Evolutionary conservation across 2,113 vertebrate genomes (phyloP), one percentile per base, ranked within the genome.

Genomic region (Leucosticte australis): DNA sequence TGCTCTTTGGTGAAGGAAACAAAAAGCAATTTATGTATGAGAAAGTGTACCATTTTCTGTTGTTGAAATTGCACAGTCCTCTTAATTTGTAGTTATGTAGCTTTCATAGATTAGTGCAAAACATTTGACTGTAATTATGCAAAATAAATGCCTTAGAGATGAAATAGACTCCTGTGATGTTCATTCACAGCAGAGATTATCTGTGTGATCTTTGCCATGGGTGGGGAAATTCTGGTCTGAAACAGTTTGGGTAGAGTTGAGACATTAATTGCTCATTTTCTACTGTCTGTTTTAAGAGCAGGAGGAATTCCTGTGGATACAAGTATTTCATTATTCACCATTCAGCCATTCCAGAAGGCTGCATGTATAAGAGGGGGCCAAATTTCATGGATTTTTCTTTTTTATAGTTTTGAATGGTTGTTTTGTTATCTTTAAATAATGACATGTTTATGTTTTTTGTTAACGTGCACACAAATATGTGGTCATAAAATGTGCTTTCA

Each of bases 391-490:
- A 64, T 71, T 73, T 76, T 4, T 57, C 22, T 57, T 83, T 88
- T 68, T 56, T 16, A 12, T 64, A 11, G 10, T 83, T 92, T 50
- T 77, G n/a, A 90, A 35, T 84, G 14, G 2, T 68, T 63, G n/a
- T 35, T 84, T 90, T 85, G 13, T 60, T 82, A 27, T 13, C 5
- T 79, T 77, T 79, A 27, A 75, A 33, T 56, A 84, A 52, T 1
- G 6, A 31, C 44, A 37, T 55, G 16, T 0, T 0, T 37, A 37
- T 55, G 16, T 0, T 0, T 39, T 91, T 93, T 85, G 26, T 87
- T 86, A 83, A 42, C 5, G 0, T 23, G 17, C 22, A 18, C n/a
- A 41, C 5, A 88, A 26, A 53, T 85, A 33, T 6, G 22, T 52
- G 16, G 27, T 30, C 24, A 74, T 81, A 39, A 88, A 62, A 8